Base-by-base conservation (phyloP, 2,797 vertebrate species). In the Bovichtus variegatus region DNA sequence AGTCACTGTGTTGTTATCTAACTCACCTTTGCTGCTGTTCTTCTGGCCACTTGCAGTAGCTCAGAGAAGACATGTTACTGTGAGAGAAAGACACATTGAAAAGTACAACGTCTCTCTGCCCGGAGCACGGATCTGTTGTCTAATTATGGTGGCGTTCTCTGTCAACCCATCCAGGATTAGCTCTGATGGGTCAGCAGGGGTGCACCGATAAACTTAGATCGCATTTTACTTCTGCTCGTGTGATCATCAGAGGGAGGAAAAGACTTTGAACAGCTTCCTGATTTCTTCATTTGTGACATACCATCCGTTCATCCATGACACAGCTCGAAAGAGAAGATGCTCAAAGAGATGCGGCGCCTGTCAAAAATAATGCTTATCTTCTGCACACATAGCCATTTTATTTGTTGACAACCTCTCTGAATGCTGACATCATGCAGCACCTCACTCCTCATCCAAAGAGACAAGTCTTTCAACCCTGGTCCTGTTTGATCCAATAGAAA, bases 401-500 rank as follows among this genome's bases (percentile, higher is more conserved):
- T 76, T 58, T 68, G 54, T 64, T 72, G 79, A 79, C 50, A 59
- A 9, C 59, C 23, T 58, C 40, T 75, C 27, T 38, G 40, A 44
- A 25, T 38, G 47, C 59, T 68, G 77, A 80, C 80, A 74, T 85
- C 74, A 70, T 74, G 62, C 60, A 61, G 36, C 69, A 60, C 21
- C 71, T 23, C 58, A 63, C 57, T 19, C 29, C 23, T 21, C 38
- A 40, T 64, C 72, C 67, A 80, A 49, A 83, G 66, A 85, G 66
- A 65, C 83, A 74, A 76, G 74, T 81, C 81, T 88, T 90, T 92
- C 80, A 84, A 74, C 80, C 81, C 51, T 5, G 38, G 74, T 76
- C 31, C 81, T 63, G 65, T 91, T 89, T 91, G 74, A 93, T 92
- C 87, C 81, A 70, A 57, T 87, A 65, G 79, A 91, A 91, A 92